Base-by-base conservation (phyloP, 64 coral and sea anemone species). In the Anthopleura sola region DNA sequence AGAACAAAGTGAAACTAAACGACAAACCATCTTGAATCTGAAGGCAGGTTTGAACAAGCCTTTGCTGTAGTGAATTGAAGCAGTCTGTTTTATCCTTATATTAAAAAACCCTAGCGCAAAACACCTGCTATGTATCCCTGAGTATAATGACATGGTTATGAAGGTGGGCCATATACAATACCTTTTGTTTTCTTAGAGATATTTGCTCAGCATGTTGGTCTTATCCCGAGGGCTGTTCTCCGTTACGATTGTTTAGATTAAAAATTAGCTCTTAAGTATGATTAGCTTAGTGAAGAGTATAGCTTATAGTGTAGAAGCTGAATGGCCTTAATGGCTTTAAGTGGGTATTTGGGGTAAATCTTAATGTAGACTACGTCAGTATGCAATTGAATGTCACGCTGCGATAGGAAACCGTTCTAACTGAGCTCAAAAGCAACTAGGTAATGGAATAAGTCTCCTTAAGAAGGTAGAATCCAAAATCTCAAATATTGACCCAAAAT, bases 241-340 rank as follows among this genome's bases (percentile, higher is more conserved):
- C 66, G 66, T 71, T 71, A 32, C 24, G 14, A 71, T 71, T 71
- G 66, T 71, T 71, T 71, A 71, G 66, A 71, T 71, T 71, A 71
- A 71, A 71, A 71, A 71, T 71, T 71, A 71, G 66, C 66, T 71
- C 29, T 71, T 32, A 34, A 71, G 28, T 71, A 71, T 71, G 12
- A 32, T 71, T 11, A 71, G 34, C 26, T 71, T 71, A 31, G 26
- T 12, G 13, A 34, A 71, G 66, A 32, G 66, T 15, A 33, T 2
- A 32, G 66, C 66, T 71, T 16, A 32, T 71, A 71, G 19, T 21
- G 10, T n/a, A 62, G 23, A 24, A 24, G 20, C 10, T 26, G 58
- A 62, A 71, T 71, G 66, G 31, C 5, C 28, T 71, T 71, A 71
- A 71, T 71, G 66, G 66, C 3, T 34, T 71, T 71, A 71, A 71